phyloP scores from a whole-genome alignment of 2,113 vertebrate genomes.

The Siniperca knerii region DNA sequence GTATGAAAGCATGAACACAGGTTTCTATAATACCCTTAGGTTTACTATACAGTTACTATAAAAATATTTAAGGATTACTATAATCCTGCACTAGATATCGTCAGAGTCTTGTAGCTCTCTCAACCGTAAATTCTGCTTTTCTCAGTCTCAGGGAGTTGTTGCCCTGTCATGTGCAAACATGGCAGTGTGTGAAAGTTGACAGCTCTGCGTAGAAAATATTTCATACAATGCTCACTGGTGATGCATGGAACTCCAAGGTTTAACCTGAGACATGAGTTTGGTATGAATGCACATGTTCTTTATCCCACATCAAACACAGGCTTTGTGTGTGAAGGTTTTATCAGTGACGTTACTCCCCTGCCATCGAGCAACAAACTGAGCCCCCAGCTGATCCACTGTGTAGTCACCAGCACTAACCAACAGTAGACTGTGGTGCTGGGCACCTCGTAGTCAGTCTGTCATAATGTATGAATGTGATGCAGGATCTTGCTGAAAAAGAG shows the following conservation, averaged over 20 bases:
- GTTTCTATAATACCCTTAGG: slow-evolving; percentile 19
- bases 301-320: neutral
- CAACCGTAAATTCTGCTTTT: slow-evolving; percentile 33
- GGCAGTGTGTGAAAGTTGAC: neutral
- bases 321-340: slow-evolving; percentile 9
- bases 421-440: neutral
- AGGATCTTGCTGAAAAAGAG: too few relatives aligned
- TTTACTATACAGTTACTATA: slow-evolving; percentile 39
- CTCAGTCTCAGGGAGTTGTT: slow-evolving; percentile 4
- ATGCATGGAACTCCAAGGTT: neutral
- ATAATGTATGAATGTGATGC: neutral
- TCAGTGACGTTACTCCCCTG: neutral
- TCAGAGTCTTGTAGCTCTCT: slow-evolving; percentile 15
- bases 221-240: neutral
- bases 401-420: neutral
- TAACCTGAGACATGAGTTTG: slow-evolving; percentile 3
- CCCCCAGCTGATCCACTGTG: neutral
- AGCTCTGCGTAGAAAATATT: neutral
- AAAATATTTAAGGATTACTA: slow-evolving; percentile 48
- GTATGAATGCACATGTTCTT: neutral
- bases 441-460: too few relatives aligned
- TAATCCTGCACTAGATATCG: slow-evolving; percentile 45
- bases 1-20: slow-evolving; percentile 13
- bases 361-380: neutral
- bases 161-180: neutral